These are phyloP conservation scores for Agrypnus murinus DNA, from an alignment of 2,888 invertebrate species.

Conservation along the genomic window DNA sequence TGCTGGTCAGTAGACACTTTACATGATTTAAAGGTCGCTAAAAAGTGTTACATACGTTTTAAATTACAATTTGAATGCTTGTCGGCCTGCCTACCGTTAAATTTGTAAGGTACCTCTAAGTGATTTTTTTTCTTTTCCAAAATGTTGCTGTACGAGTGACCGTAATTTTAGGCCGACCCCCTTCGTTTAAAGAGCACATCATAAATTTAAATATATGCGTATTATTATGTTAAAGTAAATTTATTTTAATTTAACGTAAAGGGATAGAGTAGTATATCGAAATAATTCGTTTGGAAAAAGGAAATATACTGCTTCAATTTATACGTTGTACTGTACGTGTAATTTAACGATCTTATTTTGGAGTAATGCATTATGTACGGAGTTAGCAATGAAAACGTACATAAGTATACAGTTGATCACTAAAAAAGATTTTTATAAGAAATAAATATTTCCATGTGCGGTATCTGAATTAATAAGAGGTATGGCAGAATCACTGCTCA, in stretches of 20 bases:
- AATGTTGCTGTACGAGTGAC: constrained; percentile 44
- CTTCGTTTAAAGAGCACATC: constrained; percentile 34
- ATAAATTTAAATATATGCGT: constrained; percentile 45
- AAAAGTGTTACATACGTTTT: constrained; percentile 67
- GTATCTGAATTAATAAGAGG: too few species aligned
- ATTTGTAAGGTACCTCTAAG: constrained; percentile 61
- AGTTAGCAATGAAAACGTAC: too few species aligned
- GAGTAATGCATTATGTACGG: too few species aligned
- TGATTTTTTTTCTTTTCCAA: constrained; percentile 29
- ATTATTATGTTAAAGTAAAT: constrained; percentile 33
- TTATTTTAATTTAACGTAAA: neutral
- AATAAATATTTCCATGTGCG: too few species aligned
- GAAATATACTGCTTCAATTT: too few species aligned
- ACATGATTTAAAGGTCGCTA: constrained; percentile 66
- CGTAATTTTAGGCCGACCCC: constrained; percentile 30
- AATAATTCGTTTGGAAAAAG: too few species aligned
- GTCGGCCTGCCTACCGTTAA: constrained; percentile 63
- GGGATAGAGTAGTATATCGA: too few species aligned
- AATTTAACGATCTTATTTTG: too few species aligned
- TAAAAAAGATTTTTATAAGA: too few species aligned
- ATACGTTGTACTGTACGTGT: too few species aligned
- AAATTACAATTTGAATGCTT: constrained; percentile 64
- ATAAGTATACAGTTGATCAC: too few species aligned
- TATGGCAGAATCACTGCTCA: too few species aligned
- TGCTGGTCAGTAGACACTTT: constrained; percentile 60